Conservation (phyloP, 2,888 invertebrate species). For the Acleris sparsana region DNA sequence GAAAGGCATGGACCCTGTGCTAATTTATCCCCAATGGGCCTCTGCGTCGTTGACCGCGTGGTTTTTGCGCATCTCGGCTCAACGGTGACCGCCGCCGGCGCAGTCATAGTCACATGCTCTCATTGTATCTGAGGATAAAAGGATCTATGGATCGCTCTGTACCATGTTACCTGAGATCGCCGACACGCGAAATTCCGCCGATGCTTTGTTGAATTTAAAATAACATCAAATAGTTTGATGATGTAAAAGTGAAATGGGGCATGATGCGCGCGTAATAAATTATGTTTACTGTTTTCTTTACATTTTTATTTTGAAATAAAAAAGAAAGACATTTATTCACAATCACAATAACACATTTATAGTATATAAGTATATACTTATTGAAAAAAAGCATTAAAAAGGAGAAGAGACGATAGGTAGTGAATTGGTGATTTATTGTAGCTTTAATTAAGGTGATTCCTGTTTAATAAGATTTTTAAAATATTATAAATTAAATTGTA, state of each 20-base stretch:
- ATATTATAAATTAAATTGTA: no score
- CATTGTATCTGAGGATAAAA: slow-evolving; percentile 14
- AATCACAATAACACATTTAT: no score
- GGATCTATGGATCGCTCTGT: neutral
- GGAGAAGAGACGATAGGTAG: no score
- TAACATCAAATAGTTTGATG: neutral
- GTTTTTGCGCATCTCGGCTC: slow-evolving; percentile 67
- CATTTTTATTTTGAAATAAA: no score
- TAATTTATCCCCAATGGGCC: slow-evolving; percentile 63
- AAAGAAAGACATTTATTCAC: no score
- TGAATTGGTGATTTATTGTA: no score
- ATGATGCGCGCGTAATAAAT: neutral
- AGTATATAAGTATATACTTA: no score
- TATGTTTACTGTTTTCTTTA: no score
- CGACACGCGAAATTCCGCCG: neutral
- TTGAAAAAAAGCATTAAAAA: no score
- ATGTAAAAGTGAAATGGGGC: neutral
- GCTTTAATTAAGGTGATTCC: no score
- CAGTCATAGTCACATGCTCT: slow-evolving; percentile 24
- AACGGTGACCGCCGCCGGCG: slow-evolving; percentile 24
- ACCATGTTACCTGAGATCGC: neutral
- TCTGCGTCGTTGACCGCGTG: slow-evolving; percentile 76
- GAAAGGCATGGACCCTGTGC: slow-evolving; percentile 21
- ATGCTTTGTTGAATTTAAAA: neutral
- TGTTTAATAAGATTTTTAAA: no score